Evolutionary conservation across 2,113 vertebrate species (phyloP).

Genomic region (Amia ocellicauda): DNA sequence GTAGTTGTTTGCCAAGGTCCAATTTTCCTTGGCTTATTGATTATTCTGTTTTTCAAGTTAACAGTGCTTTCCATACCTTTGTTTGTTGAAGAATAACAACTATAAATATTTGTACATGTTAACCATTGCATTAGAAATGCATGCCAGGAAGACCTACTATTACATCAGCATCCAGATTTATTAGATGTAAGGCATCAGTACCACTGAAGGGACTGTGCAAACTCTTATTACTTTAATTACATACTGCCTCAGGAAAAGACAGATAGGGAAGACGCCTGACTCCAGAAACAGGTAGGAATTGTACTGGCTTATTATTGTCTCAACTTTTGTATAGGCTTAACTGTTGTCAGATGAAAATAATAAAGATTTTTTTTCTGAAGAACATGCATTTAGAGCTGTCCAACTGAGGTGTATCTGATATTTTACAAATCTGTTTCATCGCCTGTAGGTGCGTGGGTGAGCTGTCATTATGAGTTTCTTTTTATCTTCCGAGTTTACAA

Average conservation of each 20-base stretch:
- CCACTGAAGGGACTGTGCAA: too few species aligned
- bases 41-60: too few species aligned
- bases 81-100: too few species aligned
- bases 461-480: background rate
- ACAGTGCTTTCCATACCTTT: too few species aligned
- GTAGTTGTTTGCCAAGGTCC: too few species aligned
- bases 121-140: too few species aligned
- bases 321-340: slow-evolving; percentile 49
- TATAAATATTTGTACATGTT: too few species aligned
- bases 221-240: too few species aligned
- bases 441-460: background rate
- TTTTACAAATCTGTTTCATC: slow-evolving; percentile 6
- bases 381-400: slow-evolving; percentile 38
- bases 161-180: too few species aligned
- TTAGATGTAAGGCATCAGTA: too few species aligned
- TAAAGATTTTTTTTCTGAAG: slow-evolving; percentile 46
- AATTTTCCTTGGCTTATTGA: too few species aligned
- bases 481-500: background rate
- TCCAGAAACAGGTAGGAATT: slow-evolving; percentile 30
- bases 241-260: slow-evolving; percentile 10
- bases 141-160: too few species aligned
- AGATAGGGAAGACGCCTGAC: slow-evolving; percentile 30
- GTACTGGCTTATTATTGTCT: slow-evolving; percentile 44
- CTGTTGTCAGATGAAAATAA: slow-evolving; percentile 50
- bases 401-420: slow-evolving; percentile 26